phyloP scores from a whole-genome alignment of 2,113 vertebrate species.

The Saguinus imperator region DNA sequence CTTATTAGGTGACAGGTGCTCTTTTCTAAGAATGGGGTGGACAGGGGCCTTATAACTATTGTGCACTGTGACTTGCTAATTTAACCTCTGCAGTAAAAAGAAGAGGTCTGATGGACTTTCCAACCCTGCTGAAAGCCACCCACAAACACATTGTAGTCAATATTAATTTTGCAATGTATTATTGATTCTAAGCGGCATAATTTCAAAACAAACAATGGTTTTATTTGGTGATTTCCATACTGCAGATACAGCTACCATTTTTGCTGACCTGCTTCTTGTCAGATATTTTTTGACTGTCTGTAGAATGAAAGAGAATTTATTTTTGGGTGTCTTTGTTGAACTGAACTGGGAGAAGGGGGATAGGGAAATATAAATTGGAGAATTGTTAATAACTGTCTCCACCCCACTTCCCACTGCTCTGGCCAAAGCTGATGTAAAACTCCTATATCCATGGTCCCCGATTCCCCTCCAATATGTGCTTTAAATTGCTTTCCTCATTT shows the following conservation, averaged over 20 bases:
- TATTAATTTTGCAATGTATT: conserved; percentile 86
- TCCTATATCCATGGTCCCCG: neutral
- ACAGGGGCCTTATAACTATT: neutral
- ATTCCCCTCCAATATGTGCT: neutral
- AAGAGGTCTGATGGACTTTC: neutral
- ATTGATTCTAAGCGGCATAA: conserved; percentile 84
- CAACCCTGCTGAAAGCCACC: neutral
- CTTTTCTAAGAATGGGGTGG: neutral
- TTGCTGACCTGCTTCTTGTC: conserved; percentile 82
- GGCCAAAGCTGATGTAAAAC: neutral
- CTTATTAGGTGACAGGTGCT: neutral
- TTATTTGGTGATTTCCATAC: conserved; percentile 85
- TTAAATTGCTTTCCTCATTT: neutral
- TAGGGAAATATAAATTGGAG: conserved; percentile 20
- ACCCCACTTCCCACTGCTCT: neutral
- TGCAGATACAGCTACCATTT: conserved; percentile 79
- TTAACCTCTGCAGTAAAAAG: conserved; percentile 21
- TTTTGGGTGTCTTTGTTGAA: conserved; percentile 44
- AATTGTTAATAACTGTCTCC: neutral
- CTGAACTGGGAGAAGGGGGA: neutral
- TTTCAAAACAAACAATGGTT: conserved; percentile 85
- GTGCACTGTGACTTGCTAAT: neutral
- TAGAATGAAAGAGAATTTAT: conserved; percentile 72
- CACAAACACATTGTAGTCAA: conserved; percentile 73
- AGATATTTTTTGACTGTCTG: conserved; percentile 82